Evolutionary conservation across 2,113 vertebrate genomes (phyloP).

Genomic region (Tauraco erythrolophus): DNA sequence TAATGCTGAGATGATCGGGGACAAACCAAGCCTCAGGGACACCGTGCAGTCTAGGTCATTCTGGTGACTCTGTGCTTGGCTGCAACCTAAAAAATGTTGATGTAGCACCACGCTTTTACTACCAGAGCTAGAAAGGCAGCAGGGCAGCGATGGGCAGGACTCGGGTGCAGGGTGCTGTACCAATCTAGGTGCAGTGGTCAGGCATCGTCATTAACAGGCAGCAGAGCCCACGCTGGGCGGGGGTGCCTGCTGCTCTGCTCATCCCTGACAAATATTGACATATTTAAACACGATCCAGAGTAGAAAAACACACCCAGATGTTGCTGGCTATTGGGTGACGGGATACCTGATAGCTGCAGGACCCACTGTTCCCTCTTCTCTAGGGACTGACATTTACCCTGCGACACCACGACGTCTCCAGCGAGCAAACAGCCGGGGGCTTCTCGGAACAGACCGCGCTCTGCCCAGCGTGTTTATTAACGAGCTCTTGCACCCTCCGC

Average conservation of each 20-base stretch:
- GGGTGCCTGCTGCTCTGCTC: neutral
- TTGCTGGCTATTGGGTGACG: conserved; percentile 14
- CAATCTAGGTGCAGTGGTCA: fast-evolving
- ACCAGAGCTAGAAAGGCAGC: neutral
- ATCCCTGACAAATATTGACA: neutral
- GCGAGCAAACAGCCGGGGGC: neutral
- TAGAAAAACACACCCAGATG: conserved; percentile 68
- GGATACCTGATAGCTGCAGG: conserved; percentile 49
- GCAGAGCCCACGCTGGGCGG: neutral
- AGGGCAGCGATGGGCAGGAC: neutral
- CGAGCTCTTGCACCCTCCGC: neutral
- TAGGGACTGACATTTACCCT: conserved; percentile 58
- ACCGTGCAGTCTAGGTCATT: fast-evolving
- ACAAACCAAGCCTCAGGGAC: neutral
- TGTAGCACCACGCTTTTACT: fast-evolving
- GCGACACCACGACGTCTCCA: neutral
- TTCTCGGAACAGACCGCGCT: conserved; percentile 39
- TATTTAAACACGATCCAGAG: neutral
- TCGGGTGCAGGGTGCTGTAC: neutral
- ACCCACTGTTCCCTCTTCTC: conserved; percentile 32
- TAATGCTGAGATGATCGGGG: neutral
- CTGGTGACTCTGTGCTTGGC: neutral
- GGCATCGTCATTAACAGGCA: neutral
- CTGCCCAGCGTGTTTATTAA: conserved; percentile 21
- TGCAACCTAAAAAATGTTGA: fast-evolving